phyloP scores from a whole-genome alignment of 1,140 invertebrate species.

The Tetragnatha versicolor region DNA sequence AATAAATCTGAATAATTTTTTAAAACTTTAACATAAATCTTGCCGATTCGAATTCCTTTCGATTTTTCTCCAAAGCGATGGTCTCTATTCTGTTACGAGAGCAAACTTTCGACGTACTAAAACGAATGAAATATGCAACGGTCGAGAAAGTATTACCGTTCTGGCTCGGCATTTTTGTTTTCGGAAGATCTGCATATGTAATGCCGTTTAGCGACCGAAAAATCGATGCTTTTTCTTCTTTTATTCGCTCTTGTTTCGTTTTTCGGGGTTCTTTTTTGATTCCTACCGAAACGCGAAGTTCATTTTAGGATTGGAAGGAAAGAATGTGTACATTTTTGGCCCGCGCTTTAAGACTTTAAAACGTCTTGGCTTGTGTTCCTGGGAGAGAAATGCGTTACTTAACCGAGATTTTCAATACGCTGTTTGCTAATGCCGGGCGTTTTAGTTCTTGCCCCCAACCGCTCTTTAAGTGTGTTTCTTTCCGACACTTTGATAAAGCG shows the following conservation, averaged over 20 bases:
- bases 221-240: slow-evolving; percentile 49
- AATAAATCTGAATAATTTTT: slow-evolving; percentile 26
- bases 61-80: not conserved
- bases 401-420: slow-evolving; percentile 26
- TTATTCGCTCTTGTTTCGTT: slow-evolving; percentile 29
- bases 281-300: slow-evolving; percentile 14
- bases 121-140: slow-evolving; percentile 52
- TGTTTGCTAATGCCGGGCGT: slow-evolving; percentile 16
- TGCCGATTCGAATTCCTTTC: slow-evolving; percentile 15
- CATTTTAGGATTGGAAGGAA: slow-evolving; percentile 16
- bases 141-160: slow-evolving; percentile 47
- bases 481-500: not conserved
- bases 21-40: slow-evolving; percentile 48
- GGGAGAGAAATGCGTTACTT: slow-evolving; percentile 27
- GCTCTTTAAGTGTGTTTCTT: slow-evolving; percentile 4
- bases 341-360: slow-evolving; percentile 29
- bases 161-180: slow-evolving; percentile 42
- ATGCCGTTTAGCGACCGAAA: slow-evolving; percentile 51
- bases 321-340: slow-evolving; percentile 31
- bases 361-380: slow-evolving; percentile 9
- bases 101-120: slow-evolving; percentile 35
- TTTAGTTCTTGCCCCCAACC: not conserved
- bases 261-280: slow-evolving; percentile 12
- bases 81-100: slow-evolving; percentile 41
- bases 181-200: slow-evolving; percentile 44